phyloP scores from a whole-genome alignment of 2,113 vertebrate genomes.

The Perccottus glenii region DNA sequence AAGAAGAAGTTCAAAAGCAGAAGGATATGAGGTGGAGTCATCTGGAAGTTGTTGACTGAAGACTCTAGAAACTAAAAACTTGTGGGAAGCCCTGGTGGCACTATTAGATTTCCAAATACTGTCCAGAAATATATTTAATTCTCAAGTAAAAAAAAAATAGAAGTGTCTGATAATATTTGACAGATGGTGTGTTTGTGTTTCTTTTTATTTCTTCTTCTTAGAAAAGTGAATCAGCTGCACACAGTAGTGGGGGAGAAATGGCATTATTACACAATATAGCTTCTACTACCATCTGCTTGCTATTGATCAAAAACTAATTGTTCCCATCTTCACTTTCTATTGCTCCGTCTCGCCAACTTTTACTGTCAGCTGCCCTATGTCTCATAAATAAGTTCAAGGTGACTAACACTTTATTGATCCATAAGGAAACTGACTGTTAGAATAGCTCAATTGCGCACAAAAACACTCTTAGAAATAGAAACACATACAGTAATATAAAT shows the following conservation, averaged over 20 bases:
- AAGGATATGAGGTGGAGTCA: conserved; percentile 60
- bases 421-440: too few relatives aligned
- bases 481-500: too few relatives aligned
- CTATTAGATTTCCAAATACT: too few relatives aligned
- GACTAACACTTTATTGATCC: too few relatives aligned
- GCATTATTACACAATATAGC: conserved; percentile 38
- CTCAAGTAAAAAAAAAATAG: too few relatives aligned
- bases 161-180: too few relatives aligned
- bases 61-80: conserved; percentile 40
- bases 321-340: conserved; percentile 57
- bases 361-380: conserved; percentile 46
- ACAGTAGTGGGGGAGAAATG: conserved; percentile 22
- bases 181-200: conserved; percentile 1
- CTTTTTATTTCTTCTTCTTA: too few relatives aligned
- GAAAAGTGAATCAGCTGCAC: conserved; percentile 30
- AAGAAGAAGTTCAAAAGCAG: conserved; percentile 69
- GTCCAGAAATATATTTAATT: too few relatives aligned
- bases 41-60: conserved; percentile 64
- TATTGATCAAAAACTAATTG: conserved; percentile 18
- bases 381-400: neutral
- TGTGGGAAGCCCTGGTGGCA: conserved; percentile 6
- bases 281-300: conserved; percentile 3
- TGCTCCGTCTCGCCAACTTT: conserved; percentile 54
- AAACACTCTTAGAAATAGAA: too few relatives aligned
- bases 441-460: too few relatives aligned